Base-by-base conservation (phyloP, 92 coral and sea anemone genomes). In the Anthopleura xanthogrammica region DNA sequence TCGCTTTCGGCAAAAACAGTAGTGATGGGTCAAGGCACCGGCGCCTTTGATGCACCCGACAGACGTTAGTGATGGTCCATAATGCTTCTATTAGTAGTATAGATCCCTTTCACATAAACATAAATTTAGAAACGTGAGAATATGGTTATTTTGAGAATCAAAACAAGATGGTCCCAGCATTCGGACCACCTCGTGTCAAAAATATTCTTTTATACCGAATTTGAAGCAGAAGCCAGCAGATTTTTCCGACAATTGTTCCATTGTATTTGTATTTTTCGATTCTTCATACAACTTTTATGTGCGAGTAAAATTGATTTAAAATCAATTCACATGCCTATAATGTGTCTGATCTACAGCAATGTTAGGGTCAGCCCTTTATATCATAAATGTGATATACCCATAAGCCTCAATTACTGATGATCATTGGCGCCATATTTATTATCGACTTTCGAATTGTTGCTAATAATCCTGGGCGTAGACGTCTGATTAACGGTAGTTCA, bases 401-500 rank as follows among this genome's bases (percentile, higher is more conserved):
- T 42, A 79, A 46, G 71, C 72, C 62, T 40, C 39, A 17, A 46
- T 52, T n/a, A 41, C 79, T 77, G 52, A 77, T 77, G 80, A 79
- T 17, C 72, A 57, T 39, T 57, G 71, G 70, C 82, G 72, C 65
- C 70, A 46, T 79, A 56, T 60, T 56, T 19, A 79, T 79, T 17
- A 41, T 58, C 82, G 72, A 41, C 39, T 36, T 79, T 79, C 82
- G 65, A 79, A 79, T 80, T 80, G 72, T 41, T 80, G 83, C 71
- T 80, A 80, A 80, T 80, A 80, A 80, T 60, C 75, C 65, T 36
- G 83, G 83, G 83, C 83, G 83, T 80, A 39, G 16, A 60, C 41
- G 75, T 80, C 74, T 80, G 83, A 80, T 80, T 80, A 80, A 80
- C 83, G 75, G 83, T 79, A 75, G 13, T 46, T 79, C 72, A 56